phyloP scores from a whole-genome alignment of 92 coral and sea anemone genomes.

The Plumapathes pennacea region DNA sequence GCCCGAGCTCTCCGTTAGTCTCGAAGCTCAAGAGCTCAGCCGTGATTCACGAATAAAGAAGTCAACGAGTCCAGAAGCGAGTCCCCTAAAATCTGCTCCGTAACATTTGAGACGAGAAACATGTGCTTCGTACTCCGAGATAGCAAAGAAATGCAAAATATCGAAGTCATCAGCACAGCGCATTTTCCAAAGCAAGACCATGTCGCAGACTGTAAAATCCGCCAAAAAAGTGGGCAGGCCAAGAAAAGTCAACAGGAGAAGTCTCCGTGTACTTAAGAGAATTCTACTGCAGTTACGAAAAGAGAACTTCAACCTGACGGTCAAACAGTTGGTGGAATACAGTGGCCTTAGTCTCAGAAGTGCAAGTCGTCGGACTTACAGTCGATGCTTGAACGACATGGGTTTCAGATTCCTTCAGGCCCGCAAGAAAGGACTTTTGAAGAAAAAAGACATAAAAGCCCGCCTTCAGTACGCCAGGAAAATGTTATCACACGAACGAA shows the following conservation, averaged over 20 bases:
- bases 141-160: too few relatives aligned
- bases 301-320: constrained; percentile 14
- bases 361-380: constrained; percentile 17
- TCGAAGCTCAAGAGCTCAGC: too few relatives aligned
- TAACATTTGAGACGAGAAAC: too few relatives aligned
- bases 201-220: too few relatives aligned
- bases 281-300: constrained; percentile 14
- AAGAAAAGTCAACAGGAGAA: constrained; percentile 20
- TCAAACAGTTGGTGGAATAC: constrained; percentile 8
- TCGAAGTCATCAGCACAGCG: too few relatives aligned
- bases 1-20: too few relatives aligned
- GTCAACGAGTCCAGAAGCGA: too few relatives aligned
- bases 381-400: constrained; percentile 5
- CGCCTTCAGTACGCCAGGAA: constrained; percentile 11
- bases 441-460: constrained; percentile 5
- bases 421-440: constrained; percentile 33
- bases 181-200: too few relatives aligned
- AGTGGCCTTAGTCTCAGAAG: constrained; percentile 7
- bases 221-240: too few relatives aligned
- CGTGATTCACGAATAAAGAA: too few relatives aligned
- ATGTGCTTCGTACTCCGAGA: too few relatives aligned
- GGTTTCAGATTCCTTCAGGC: constrained; percentile 21
- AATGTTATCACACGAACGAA: neutral
- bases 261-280: constrained; percentile 9
- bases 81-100: too few relatives aligned